Evolutionary conservation across 2,113 vertebrate genomes (phyloP), one percentile per base, ranked within the genome.

Genomic region (Microcebus lehilahytsara): DNA sequence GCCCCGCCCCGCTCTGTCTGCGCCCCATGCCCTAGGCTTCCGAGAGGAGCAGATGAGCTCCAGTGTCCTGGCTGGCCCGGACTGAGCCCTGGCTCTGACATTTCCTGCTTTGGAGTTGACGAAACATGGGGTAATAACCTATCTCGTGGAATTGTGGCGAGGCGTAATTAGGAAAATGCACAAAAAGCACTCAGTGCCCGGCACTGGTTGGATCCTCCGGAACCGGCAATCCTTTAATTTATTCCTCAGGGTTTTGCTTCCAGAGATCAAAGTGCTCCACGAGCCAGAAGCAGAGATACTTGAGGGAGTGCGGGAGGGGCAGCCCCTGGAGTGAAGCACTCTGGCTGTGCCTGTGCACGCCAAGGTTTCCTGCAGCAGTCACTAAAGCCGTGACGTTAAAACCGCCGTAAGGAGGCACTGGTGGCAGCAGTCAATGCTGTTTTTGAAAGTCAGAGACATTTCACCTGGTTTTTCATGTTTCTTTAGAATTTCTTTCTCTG

Each of bases 371-470:
- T 74, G 89, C 42, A 4, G 0, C 7, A 9, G 16, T 1, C 6
- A 13, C 30, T 27, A 25, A 69, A 9, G 20, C 32, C 27, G 78
- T 19, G 72, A 6, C 4, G n/a, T 11, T n/a, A 67, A 60, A 71
- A 27, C 32, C 30, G 37, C 34, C 40, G 13, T 1, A 9, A 67
- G 64, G 58, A 88, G 58, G 40, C 3, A 16, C 85, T 89, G 60
- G 2, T 0, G 10, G 49, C 60, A n/a, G 0, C 2, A 51, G n/a
- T 30, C 23, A 11, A 2, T 9, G 23, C 23, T 49, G 13, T 16
- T 79, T 42, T 25, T 53, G 40, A 58, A 58, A 49, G n/a, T 58
- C 37, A 34, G 12, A 42, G 30, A 34, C 22, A 66, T 25, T 80
- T 20, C 49, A 72, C 20, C 8, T 0, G 11, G 25, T 2, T 96